Evolutionary conservation across 2,888 invertebrate species (phyloP).

Genomic region (Lasioglossum calceatum): DNA sequence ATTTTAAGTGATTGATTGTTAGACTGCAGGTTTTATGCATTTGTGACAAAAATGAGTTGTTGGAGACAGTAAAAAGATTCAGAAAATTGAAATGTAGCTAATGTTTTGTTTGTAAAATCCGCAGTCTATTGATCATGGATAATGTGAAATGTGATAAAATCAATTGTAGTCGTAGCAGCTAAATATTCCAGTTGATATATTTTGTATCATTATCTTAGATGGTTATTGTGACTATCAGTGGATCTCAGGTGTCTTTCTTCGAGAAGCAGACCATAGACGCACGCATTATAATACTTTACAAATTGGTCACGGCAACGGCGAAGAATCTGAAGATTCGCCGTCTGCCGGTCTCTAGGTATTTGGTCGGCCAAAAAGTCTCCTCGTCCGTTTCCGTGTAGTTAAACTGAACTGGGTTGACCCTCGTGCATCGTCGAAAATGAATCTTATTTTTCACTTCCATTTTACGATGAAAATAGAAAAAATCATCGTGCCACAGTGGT

Average conservation of each 20-base stretch:
- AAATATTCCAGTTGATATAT: background rate
- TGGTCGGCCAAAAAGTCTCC: background rate
- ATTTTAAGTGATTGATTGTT: background rate
- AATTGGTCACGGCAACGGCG: slow-evolving; percentile 41
- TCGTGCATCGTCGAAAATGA: background rate
- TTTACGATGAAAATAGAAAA: background rate
- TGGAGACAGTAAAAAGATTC: background rate
- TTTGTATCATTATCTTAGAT: too few species aligned
- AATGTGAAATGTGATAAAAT: background rate
- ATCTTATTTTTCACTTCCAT: background rate
- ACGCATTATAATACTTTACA: slow-evolving; percentile 71
- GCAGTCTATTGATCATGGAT: background rate
- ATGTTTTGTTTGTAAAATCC: background rate
- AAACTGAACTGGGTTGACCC: background rate
- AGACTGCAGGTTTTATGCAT: background rate
- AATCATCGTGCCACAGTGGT: background rate
- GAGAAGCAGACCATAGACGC: slow-evolving; percentile 26
- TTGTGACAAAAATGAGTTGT: background rate
- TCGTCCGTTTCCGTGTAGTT: background rate
- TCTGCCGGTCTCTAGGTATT: background rate
- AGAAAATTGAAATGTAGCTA: background rate
- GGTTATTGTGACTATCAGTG: background rate
- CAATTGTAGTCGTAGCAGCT: background rate
- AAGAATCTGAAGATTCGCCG: slow-evolving; percentile 47
- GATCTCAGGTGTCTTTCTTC: background rate